Evolutionary conservation across 2,113 vertebrate species (phyloP), one percentile per base, ranked within the genome.

Genomic region (Strix uralensis): DNA sequence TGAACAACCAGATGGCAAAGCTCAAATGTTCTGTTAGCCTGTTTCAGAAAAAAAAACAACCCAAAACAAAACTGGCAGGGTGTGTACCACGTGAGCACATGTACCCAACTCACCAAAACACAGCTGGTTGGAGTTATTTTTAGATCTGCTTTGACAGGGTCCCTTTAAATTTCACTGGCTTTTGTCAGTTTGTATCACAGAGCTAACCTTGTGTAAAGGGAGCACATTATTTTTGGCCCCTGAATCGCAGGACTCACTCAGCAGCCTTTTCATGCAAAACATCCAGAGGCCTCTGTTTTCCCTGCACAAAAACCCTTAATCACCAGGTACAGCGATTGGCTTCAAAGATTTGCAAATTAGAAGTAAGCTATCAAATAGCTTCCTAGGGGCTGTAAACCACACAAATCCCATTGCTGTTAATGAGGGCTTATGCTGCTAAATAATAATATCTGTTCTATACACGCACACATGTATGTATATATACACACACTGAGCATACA

Each of bases 81-180:
- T 79, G 36, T 3, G 2, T 1, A 46, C 62, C 95, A 93, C 18
- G 36, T 82, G 77, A 93, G 57, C 79, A 59, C 21, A 30, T 3
- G 13, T 36, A 0, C 96, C 91, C 59, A 65, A 62, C 87, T 96
- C 91, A 75, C 78, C 80, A 93, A 80, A 95, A 93, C 92, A 88
- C 96, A 97, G 97, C 96, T 95, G 96, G 94, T 91, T 78, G 46
- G 36, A 36, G 80, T n/a, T 97, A 97, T 96, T 96, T 95, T 97
- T 96, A 95, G 94, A 63, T 17, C 13, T 0, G 2, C 61, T 96
- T 90, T 81, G 71, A 86, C 91, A 90, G 55, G 93, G 86, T 77
- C 75, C 72, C 93, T 96, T 96, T 96, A 96, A 95, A 88, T 93
- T 90, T 75, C 42, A 0, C 87, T 92, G 87, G 73, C 67, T 96